These are phyloP conservation scores for Stichopus chloronotus DNA, from an alignment of 35 echinoderm and acorn worm species.

Conservation along the genomic window DNA sequence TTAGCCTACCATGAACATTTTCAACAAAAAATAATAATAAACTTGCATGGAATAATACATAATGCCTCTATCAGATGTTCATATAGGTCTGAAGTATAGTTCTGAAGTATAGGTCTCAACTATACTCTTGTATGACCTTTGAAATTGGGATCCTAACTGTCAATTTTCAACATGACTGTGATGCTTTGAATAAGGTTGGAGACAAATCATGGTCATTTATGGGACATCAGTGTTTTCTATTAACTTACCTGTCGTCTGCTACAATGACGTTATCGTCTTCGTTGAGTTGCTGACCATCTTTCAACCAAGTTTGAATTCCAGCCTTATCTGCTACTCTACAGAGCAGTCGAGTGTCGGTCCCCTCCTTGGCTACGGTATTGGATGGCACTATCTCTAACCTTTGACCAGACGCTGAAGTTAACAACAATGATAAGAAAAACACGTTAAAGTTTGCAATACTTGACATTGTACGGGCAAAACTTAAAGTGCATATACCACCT, in stretches of 20 bases:
- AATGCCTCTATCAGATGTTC: too few species aligned
- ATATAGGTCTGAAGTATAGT: too few species aligned
- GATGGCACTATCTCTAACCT: constrained; percentile 69
- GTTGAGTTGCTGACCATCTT: constrained; percentile 81
- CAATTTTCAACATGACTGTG: too few species aligned
- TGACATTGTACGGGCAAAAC: neutral
- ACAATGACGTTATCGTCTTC: constrained; percentile 43
- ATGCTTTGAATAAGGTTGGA: too few species aligned
- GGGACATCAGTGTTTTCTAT: too few species aligned
- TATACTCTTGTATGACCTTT: too few species aligned
- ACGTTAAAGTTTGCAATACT: neutral
- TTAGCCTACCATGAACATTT: neutral
- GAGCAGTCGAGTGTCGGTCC: constrained; percentile 52
- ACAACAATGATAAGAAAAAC: neutral
- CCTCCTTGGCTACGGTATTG: constrained; percentile 63
- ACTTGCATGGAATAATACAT: too few species aligned
- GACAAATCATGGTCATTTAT: too few species aligned
- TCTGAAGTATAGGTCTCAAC: too few species aligned
- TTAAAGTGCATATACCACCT: neutral
- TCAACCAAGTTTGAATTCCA: constrained; percentile 75
- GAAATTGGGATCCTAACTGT: too few species aligned
- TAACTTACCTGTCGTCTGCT: constrained; percentile 12
- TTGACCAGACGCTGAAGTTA: constrained; percentile 63
- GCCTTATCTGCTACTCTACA: constrained; percentile 78
- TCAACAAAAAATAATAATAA: too few species aligned